phyloP scores from a whole-genome alignment of 1,140 invertebrate species.

The Drosophila parabipectinata region DNA sequence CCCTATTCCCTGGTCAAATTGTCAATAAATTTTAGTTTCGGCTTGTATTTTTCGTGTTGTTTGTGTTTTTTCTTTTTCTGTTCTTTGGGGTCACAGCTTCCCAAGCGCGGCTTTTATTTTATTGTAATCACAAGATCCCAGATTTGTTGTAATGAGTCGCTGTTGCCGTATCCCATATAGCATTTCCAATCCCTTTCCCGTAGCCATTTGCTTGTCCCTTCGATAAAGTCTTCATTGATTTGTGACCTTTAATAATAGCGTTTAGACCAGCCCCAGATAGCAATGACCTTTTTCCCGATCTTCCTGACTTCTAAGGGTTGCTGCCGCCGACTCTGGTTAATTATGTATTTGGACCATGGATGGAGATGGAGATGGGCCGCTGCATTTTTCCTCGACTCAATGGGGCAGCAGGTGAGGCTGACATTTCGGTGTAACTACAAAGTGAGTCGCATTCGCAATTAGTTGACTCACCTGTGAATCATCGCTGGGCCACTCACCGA shows the following conservation, averaged over 20 bases:
- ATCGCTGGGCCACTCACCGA: slow-evolving; percentile 33
- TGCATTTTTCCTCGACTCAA: neutral
- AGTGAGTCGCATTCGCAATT: slow-evolving; percentile 47
- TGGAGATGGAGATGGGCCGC: neutral
- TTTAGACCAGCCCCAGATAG: slow-evolving; percentile 63
- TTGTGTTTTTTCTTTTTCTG: slow-evolving; percentile 2
- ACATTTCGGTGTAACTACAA: slow-evolving; percentile 27
- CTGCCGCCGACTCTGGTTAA: slow-evolving; percentile 56
- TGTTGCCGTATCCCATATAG: slow-evolving; percentile 6
- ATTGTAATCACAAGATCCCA: slow-evolving; percentile 67
- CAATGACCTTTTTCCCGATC: slow-evolving; percentile 65
- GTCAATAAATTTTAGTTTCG: slow-evolving; percentile 78
- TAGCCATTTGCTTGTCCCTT: slow-evolving; percentile 38
- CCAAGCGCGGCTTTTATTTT: slow-evolving; percentile 43
- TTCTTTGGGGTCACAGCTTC: slow-evolving; percentile 44
- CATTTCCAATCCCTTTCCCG: slow-evolving; percentile 23
- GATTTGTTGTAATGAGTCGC: slow-evolving; percentile 68
- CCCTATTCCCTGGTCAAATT: slow-evolving; percentile 33
- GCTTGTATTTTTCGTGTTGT: slow-evolving; percentile 27
- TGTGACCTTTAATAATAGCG: slow-evolving; percentile 82
- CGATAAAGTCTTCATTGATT: slow-evolving; percentile 82
- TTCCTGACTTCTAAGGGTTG: slow-evolving; percentile 69
- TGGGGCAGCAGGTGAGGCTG: slow-evolving; percentile 45
- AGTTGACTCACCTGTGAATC: slow-evolving; percentile 69
- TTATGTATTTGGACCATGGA: slow-evolving; percentile 70